Conservation (phyloP, 2,113 vertebrate species). For the Podiceps cristatus region DNA sequence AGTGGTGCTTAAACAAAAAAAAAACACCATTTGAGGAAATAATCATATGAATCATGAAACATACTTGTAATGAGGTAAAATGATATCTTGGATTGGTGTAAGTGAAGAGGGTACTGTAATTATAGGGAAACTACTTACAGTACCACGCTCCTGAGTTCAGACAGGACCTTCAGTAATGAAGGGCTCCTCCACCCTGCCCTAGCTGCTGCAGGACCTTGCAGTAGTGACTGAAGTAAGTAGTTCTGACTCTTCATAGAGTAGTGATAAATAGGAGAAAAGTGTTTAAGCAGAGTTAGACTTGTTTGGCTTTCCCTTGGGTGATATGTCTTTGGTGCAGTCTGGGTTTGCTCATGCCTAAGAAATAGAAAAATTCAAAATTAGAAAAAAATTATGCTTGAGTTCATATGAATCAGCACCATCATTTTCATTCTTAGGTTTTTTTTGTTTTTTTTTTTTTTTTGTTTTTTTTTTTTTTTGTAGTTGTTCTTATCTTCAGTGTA, state of each 20-base stretch:
- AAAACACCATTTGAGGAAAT: not conserved
- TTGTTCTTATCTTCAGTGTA: not conserved
- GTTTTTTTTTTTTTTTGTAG: no score
- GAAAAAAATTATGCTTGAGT: not conserved
- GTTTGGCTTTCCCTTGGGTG: not conserved
- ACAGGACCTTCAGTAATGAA: not conserved
- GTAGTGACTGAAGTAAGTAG: not conserved
- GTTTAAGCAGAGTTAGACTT: not conserved
- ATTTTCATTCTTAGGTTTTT: not conserved
- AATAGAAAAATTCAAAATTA: not conserved
- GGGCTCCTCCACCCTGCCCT: not conserved
- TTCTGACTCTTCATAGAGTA: not conserved
- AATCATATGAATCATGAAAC: not conserved
- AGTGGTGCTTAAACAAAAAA: not conserved
- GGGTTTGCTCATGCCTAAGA: not conserved
- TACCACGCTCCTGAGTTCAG: rapidly evolving
- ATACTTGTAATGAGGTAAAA: not conserved
- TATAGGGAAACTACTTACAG: not conserved
- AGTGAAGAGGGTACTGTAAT: not conserved
- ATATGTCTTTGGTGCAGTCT: rapidly evolving
- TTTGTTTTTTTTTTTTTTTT: no score
- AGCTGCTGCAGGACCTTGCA: not conserved
- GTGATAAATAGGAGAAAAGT: not conserved
- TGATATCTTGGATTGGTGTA: not conserved
- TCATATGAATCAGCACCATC: not conserved